phyloP scores from a whole-genome alignment of 2,113 vertebrate genomes.

The Scytalopus superciliaris region DNA sequence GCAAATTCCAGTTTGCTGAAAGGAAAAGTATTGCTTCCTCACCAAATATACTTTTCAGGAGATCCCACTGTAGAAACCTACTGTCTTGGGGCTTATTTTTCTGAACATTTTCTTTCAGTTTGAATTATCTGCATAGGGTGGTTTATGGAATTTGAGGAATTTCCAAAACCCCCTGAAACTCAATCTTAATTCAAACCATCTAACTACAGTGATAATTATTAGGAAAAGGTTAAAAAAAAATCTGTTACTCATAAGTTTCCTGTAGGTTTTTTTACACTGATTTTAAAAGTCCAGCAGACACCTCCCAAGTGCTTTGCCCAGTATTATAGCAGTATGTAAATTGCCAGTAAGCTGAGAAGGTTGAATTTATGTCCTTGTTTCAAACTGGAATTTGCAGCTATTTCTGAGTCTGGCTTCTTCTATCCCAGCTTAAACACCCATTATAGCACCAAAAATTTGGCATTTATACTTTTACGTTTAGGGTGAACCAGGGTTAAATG shows the following conservation, averaged over 20 bases:
- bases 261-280: not conserved
- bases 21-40: slow-evolving; percentile 28
- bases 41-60: not conserved
- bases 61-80: not conserved
- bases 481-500: slow-evolving; percentile 96
- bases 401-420: slow-evolving; percentile 72
- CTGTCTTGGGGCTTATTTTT: not conserved
- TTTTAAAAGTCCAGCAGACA: not conserved
- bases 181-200: not conserved
- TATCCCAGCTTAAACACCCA: slow-evolving; percentile 69
- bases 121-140: not conserved
- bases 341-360: not conserved
- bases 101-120: not conserved
- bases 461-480: slow-evolving; percentile 83
- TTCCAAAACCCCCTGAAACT: not conserved
- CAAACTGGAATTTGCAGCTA: slow-evolving; percentile 75
- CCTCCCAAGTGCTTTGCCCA: not conserved
- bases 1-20: slow-evolving; percentile 75
- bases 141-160: not conserved
- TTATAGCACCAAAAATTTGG: slow-evolving; percentile 78
- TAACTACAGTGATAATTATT: not conserved
- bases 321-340: not conserved
- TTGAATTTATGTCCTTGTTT: not conserved
- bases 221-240: not conserved
- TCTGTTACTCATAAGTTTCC: not conserved